These are phyloP conservation scores for Cinclus cinclus DNA, from an alignment of 2,113 vertebrate species.

Conservation along the genomic window DNA sequence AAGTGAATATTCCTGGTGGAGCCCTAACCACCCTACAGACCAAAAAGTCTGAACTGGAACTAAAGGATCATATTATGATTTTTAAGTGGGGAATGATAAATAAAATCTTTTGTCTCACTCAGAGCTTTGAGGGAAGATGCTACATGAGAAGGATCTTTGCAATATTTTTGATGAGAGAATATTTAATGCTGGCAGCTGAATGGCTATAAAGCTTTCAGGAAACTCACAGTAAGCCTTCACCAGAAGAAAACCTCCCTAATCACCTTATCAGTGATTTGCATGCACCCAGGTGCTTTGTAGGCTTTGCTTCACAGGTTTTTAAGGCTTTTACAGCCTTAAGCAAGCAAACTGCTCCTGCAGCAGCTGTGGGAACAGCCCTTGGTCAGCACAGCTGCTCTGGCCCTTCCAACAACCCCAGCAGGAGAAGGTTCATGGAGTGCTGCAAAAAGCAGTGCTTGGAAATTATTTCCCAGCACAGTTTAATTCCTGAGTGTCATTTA, in stretches of 20 bases:
- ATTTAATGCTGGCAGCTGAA: neutral
- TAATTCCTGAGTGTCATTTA: slow-evolving; percentile 29
- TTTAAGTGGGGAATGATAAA: slow-evolving; percentile 22
- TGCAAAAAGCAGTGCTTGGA: neutral
- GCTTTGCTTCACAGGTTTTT: slow-evolving; percentile 1
- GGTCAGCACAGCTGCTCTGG: neutral
- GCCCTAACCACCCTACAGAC: neutral
- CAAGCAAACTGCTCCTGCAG: neutral
- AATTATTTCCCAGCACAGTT: slow-evolving; percentile 29
- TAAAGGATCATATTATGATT: neutral
- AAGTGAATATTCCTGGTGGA: slow-evolving; percentile 10
- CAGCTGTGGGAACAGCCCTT: neutral
- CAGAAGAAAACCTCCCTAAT: neutral
- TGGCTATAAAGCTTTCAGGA: neutral
- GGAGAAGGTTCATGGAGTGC: neutral
- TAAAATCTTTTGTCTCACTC: neutral
- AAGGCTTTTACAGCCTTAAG: neutral
- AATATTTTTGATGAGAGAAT: neutral
- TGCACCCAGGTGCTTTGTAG: neutral
- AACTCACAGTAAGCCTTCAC: neutral
- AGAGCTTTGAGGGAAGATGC: neutral
- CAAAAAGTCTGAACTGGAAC: neutral
- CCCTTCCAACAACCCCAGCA: neutral
- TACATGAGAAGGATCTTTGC: neutral
- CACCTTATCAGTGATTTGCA: slow-evolving; percentile 8